Percentiles rank a stretch among this genome's conserved stretches.
These are phyloP conservation scores for Tragulus kanchil DNA, from an alignment of 2,113 vertebrate species.

Conservation along the genomic window DNA sequence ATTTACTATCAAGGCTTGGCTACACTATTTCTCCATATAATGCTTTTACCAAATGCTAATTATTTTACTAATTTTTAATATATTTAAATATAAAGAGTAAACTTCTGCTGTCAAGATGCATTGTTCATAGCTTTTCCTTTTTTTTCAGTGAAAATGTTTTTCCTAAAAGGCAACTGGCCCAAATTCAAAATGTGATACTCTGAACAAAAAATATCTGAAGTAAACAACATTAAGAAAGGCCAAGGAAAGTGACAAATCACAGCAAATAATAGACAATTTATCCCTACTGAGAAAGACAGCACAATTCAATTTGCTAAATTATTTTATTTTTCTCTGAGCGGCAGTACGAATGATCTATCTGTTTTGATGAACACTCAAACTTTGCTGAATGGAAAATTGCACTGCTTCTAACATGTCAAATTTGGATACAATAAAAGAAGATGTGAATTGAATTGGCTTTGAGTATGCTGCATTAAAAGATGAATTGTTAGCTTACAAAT, in stretches of 20 bases:
- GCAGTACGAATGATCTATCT: constrained; percentile 72
- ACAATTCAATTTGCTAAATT: constrained; percentile 72
- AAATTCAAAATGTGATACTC: constrained; percentile 72
- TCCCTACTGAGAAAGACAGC: constrained; percentile 56
- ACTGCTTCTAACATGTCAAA: constrained; percentile 45
- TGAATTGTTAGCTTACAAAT: constrained; percentile 69
- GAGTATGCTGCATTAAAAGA: constrained; percentile 58
- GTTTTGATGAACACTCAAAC: constrained; percentile 72
- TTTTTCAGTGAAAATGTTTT: background rate
- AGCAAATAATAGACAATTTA: constrained; percentile 63
- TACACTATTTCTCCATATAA: background rate
- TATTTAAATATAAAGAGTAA: constrained; percentile 11
- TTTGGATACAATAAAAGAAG: constrained; percentile 55
- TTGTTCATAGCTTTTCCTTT: background rate
- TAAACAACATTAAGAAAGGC: constrained; percentile 61
- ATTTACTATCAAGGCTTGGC: background rate
- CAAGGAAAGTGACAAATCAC: constrained; percentile 57
- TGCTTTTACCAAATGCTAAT: background rate
- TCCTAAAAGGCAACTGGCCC: constrained; percentile 11
- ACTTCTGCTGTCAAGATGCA: background rate
- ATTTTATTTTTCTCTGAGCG: constrained; percentile 75
- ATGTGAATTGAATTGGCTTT: constrained; percentile 76
- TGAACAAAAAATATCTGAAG: constrained; percentile 45
- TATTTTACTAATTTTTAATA: constrained; percentile 41
- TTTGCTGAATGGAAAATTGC: constrained; percentile 77